Percentiles rank a stretch among this genome's conserved stretches.
phyloP scores from a whole-genome alignment of 1,140 invertebrate species.

The Hirudo medicinalis region DNA sequence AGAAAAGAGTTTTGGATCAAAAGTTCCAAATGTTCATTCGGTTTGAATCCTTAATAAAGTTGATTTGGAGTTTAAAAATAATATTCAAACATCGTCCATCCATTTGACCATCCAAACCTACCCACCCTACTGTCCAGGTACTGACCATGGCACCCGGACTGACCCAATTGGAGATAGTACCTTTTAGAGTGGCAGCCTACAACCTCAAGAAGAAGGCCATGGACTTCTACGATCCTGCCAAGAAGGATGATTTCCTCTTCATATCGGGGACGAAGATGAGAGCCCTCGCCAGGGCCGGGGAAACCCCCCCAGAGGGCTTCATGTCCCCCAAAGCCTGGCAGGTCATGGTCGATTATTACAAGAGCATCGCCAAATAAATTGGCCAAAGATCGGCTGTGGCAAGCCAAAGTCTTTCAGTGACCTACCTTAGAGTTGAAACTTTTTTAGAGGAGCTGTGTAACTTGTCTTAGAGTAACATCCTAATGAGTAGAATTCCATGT shows the following conservation, averaged over 20 bases:
- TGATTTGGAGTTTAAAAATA: not conserved
- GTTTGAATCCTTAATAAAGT: not conserved
- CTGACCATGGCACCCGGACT: constrained; percentile 84
- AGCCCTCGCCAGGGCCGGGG: constrained; percentile 62
- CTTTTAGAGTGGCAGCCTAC: constrained; percentile 93
- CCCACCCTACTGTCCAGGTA: constrained; percentile 37
- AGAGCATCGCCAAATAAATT: constrained; percentile 5
- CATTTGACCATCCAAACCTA: not conserved
- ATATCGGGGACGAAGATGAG: constrained; percentile 97
- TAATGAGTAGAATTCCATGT: not conserved
- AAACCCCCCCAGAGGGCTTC: constrained; percentile 82
- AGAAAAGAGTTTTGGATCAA: no score
- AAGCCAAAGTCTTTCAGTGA: not conserved
- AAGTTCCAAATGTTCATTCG: no score
- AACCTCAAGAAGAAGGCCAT: constrained; percentile 69
- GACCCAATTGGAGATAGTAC: constrained; percentile 79
- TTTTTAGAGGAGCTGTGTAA: not conserved
- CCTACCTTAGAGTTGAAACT: not conserved
- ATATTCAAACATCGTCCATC: not conserved
- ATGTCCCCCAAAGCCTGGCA: constrained; percentile 59
- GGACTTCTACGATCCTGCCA: constrained; percentile 78
- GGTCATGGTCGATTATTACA: constrained; percentile 23
- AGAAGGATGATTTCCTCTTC: constrained; percentile 77
- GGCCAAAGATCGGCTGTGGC: not conserved
- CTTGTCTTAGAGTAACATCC: not conserved